Conservation (phyloP, 2,797 vertebrate genomes). For the Momotus momota region DNA sequence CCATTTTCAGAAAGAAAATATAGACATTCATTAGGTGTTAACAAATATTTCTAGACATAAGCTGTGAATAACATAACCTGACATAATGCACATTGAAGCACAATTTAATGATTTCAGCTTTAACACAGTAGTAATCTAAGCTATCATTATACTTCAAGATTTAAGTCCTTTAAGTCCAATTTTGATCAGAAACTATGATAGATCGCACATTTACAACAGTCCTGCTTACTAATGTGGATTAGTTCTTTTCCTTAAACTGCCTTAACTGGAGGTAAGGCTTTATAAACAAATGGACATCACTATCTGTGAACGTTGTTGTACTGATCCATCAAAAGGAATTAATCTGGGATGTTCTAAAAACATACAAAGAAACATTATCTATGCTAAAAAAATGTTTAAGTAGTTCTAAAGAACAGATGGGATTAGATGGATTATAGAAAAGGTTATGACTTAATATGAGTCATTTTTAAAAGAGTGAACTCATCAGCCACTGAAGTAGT, state of each 20-base stretch:
- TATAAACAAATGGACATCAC: conserved; percentile 13
- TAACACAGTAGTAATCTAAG: background rate
- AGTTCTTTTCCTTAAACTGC: conserved; percentile 40
- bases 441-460: conserved; percentile 43
- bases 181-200: background rate
- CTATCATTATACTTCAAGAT: background rate
- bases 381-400: conserved; percentile 63
- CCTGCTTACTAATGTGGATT: conserved; percentile 37
- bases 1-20: background rate
- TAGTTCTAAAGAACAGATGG: conserved; percentile 51
- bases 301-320: conserved; percentile 40
- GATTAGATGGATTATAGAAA: conserved; percentile 73
- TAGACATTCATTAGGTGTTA: background rate
- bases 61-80: background rate
- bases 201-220: conserved; percentile 24
- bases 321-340: conserved; percentile 54
- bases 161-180: background rate
- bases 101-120: background rate
- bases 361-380: conserved; percentile 31
- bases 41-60: background rate
- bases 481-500: conserved; percentile 67
- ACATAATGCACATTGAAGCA: background rate
- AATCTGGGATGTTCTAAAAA: conserved; percentile 59
- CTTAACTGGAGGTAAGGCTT: conserved; percentile 33
- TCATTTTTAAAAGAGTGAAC: conserved; percentile 58